phyloP scores from a whole-genome alignment of 64 coral and sea anemone genomes.

The Actinia tenebrosa region DNA sequence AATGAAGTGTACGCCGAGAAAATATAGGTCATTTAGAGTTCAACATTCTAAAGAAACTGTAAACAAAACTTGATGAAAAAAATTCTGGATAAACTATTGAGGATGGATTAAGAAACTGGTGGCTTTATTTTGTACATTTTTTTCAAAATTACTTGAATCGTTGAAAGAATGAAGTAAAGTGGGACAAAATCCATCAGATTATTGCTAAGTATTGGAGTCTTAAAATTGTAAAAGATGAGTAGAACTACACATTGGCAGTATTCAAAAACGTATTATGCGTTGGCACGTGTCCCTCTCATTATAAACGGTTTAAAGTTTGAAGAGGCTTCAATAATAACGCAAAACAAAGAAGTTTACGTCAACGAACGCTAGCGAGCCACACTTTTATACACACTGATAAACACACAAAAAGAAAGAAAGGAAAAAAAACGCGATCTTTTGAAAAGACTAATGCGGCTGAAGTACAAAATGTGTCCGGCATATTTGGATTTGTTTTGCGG shows the following conservation, averaged over 20 bases:
- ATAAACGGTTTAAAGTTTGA: conserved; percentile 32
- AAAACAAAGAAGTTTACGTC: not conserved
- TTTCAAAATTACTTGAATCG: not conserved
- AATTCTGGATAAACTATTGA: not conserved
- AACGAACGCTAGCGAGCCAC: not conserved
- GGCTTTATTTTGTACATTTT: not conserved
- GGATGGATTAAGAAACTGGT: not conserved
- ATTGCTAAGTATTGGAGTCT: not conserved
- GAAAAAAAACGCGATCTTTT: not conserved
- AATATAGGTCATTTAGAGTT: not conserved
- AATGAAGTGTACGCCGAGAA: not conserved
- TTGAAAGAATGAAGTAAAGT: not conserved
- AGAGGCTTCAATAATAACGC: not conserved
- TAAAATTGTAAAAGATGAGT: not conserved
- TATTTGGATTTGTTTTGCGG: not conserved
- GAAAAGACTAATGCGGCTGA: not conserved
- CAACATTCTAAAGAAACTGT: not conserved
- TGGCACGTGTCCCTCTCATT: conserved; percentile 10
- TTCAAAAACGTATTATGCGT: not conserved
- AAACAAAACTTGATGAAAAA: not conserved
- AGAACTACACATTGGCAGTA: not conserved
- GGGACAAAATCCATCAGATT: not conserved
- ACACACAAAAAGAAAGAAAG: not conserved
- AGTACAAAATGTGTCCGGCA: not conserved
- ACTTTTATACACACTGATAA: not conserved